Evolutionary conservation across 2,797 vertebrate genomes (phyloP).

Genomic region (Enteromius thamalakanensis): DNA sequence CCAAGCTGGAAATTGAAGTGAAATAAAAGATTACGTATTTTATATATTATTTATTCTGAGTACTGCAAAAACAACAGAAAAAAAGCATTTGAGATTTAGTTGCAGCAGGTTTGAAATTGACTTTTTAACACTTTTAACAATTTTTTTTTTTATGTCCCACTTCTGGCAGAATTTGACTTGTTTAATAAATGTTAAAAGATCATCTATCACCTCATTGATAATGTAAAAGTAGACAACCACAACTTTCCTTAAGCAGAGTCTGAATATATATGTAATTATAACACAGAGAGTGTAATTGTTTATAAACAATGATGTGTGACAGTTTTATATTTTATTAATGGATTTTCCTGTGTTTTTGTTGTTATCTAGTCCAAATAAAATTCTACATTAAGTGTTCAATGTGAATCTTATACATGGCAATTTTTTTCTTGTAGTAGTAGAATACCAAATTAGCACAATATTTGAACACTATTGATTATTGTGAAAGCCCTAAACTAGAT

Average conservation of each 20-base stretch:
- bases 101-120: background rate
- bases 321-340: background rate
- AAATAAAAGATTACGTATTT: background rate
- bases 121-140: background rate
- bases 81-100: background rate
- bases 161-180: background rate
- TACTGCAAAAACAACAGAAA: background rate
- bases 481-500: background rate
- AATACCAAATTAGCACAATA: background rate
- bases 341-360: background rate
- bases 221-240: no score
- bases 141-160: no score
- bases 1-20: background rate
- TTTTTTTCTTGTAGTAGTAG: background rate
- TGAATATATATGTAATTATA: background rate
- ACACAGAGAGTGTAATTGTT: background rate
- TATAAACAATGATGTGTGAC: background rate
- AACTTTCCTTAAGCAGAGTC: no score
- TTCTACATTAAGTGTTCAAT: background rate
- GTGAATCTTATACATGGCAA: background rate
- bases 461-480: background rate
- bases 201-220: no score
- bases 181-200: no score
- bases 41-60: no score
- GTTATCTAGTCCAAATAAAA: background rate